Base-by-base conservation (phyloP, 2,888 invertebrate species). In the Lasioglossum pauxillum region DNA sequence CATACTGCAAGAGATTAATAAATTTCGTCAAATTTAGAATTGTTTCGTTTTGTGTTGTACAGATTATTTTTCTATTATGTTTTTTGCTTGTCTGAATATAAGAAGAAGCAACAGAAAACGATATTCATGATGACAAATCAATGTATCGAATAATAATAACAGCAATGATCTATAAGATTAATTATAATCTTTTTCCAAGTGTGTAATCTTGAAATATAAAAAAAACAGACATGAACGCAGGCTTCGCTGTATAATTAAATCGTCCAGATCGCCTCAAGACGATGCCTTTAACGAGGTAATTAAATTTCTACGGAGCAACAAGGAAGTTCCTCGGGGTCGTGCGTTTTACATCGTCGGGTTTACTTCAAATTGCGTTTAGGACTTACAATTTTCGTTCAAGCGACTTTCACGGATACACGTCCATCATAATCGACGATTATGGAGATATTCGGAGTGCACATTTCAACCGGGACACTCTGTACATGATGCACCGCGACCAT, bases 401-500 rank as follows among this genome's bases (percentile, higher is more conserved):
- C 31, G 67, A 67, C 67, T 67, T 67, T 67, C 67, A 31, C 31
- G 35, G 23, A 23, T 23, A 53, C 49, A 7, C 49, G 49, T 53
- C 23, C 5, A 53, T 53, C 19, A 31, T 19, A 19, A 67, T 19
- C 31, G 35, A 69, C 7, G 19, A 38, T 69, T 10, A 35, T 10
- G 38, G 38, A 41, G 23, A 69, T 41, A n/a, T 69, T n/a, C 5
- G n/a, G 12, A 14, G 69, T 10, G 38, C 2, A 12, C n/a, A 23
- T 8, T 69, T 69, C 23, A 41, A 38, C 10, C 41, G n/a, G 69
- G 41, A n/a, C 69, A 69, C 69, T 10, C n/a, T 69, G 69, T 69
- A 69, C 10, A 12, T 38, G 35, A 12, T 69, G 60, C 57, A 46
- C 75, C 69, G 27, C 74, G 84, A 74, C 60, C 77, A 46, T 78